Conservation (phyloP, 92 coral and sea anemone species). For the Pocillopora grandis region DNA sequence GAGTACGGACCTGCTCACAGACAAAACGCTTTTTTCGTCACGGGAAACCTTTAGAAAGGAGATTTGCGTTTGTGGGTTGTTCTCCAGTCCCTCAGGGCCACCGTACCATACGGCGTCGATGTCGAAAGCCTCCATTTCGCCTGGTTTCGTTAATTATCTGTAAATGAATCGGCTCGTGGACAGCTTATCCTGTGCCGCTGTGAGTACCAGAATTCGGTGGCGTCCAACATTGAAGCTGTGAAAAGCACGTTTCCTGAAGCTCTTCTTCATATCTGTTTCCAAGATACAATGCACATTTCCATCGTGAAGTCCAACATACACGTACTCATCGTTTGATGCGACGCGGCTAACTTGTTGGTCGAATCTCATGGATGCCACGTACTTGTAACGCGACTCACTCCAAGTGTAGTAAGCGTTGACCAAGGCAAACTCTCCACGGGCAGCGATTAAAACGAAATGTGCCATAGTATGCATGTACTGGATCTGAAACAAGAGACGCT, state of each 20-base stretch:
- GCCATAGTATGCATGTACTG: conserved; percentile 70
- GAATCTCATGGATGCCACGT: conserved; percentile 55
- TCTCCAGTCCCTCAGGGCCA: conserved; percentile 70
- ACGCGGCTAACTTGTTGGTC: conserved; percentile 73
- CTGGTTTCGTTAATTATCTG: conserved; percentile 71
- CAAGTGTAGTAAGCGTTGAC: conserved; percentile 63
- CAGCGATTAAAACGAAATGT: conserved; percentile 67
- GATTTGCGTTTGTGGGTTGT: conserved; percentile 76
- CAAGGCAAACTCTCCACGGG: conserved; percentile 65
- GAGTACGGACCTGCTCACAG: conserved; percentile 77
- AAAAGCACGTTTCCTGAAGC: conserved; percentile 62
- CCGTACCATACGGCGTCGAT: conserved; percentile 93
- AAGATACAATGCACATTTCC: conserved; percentile 74
- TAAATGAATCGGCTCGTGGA: conserved; percentile 83
- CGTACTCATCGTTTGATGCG: conserved; percentile 72
- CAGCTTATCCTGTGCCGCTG: conserved; percentile 64
- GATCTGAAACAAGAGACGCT: conserved; percentile 58
- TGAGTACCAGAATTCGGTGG: conserved; percentile 68
- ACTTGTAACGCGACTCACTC: conserved; percentile 54
- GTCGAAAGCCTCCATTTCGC: conserved; percentile 88
- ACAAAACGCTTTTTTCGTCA: conserved; percentile 66
- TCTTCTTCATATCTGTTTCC: conserved; percentile 79
- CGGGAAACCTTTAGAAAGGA: conserved; percentile 58
- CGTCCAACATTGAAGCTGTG: conserved; percentile 64
- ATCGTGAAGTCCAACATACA: conserved; percentile 82